Conservation (phyloP, 2,113 vertebrate species). For the Patagioenas fasciata region DNA sequence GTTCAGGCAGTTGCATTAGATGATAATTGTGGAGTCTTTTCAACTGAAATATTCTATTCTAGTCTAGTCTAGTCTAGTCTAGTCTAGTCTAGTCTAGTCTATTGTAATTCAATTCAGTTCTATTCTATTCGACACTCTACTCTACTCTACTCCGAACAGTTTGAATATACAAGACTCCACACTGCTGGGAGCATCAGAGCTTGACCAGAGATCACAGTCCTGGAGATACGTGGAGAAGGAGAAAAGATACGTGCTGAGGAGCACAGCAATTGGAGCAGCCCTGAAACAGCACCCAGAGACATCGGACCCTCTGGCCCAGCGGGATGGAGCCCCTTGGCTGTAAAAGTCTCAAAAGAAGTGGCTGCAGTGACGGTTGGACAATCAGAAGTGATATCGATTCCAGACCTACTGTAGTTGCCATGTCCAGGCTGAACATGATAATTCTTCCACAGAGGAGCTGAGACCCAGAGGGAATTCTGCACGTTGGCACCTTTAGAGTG, state of each 20-base stretch:
- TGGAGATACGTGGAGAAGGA: not conserved
- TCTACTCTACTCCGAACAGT: too few species aligned
- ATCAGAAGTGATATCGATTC: not conserved
- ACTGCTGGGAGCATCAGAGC: fast-evolving
- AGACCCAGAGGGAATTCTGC: not conserved
- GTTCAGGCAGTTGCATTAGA: too few species aligned
- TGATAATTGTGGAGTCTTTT: too few species aligned
- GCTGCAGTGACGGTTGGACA: not conserved
- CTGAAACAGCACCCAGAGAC: not conserved
- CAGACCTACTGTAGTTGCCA: not conserved
- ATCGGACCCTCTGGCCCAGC: not conserved
- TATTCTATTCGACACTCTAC: too few species aligned
- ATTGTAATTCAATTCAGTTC: too few species aligned
- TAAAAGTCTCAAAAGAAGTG: not conserved
- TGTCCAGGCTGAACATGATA: not conserved
- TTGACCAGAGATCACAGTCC: not conserved
- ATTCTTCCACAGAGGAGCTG: not conserved
- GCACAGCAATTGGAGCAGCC: not conserved
- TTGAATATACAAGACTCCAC: not conserved
- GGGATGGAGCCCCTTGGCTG: not conserved
- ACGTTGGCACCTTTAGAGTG: not conserved
- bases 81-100: too few species aligned
- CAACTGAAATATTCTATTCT: too few species aligned
- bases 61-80: too few species aligned
- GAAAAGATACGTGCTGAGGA: not conserved